Conservation (phyloP, 2,113 vertebrate genomes). For the Rhegmatorhina hoffmannsi region DNA sequence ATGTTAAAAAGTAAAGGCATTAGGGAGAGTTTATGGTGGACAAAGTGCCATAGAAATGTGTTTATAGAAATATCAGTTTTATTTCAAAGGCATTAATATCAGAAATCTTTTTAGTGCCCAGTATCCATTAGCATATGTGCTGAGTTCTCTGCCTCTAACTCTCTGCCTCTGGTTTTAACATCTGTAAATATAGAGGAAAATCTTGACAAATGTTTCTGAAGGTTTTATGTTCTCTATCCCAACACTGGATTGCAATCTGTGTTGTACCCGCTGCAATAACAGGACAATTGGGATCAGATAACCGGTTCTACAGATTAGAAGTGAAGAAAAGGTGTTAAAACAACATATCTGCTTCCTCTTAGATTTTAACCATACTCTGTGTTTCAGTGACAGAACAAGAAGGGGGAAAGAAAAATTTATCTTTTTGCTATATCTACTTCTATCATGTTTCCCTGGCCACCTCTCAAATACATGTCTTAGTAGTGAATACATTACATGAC, state of each 20-base stretch:
- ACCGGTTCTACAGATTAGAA: neutral
- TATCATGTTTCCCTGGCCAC: neutral
- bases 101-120: neutral
- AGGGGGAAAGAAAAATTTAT: neutral
- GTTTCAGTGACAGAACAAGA: neutral
- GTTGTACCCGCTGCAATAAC: neutral
- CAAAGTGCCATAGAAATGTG: neutral
- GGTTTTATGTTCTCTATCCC: slow-evolving; percentile 30
- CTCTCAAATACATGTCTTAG: neutral
- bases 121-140: neutral
- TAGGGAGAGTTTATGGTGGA: neutral
- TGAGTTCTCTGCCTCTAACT: neutral
- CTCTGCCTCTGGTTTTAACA: slow-evolving; percentile 17
- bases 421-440: neutral
- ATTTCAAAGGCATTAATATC: neutral
- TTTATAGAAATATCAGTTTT: slow-evolving; percentile 10
- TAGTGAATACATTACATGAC: neutral
- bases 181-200: neutral
- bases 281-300: slow-evolving; percentile 30
- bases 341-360: neutral
- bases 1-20: neutral
- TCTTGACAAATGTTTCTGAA: slow-evolving; percentile 48
- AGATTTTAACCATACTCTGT: neutral
- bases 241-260: neutral
- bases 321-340: slow-evolving; percentile 7